Conservation (phyloP, 1,140 invertebrate genomes). For the Drosophila ercepeae region DNA sequence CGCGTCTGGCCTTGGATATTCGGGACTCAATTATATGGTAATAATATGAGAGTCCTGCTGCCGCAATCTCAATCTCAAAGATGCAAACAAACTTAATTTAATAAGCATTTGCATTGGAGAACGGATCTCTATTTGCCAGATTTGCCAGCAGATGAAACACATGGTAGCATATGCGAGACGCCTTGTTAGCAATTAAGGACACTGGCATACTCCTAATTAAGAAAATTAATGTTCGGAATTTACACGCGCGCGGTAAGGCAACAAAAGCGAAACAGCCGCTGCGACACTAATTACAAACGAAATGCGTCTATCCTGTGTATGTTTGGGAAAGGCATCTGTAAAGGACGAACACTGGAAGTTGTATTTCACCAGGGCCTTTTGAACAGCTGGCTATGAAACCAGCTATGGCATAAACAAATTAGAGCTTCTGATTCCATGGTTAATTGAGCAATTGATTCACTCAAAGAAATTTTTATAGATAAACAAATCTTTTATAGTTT, state of each 20-base stretch:
- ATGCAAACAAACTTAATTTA: conserved; percentile 74
- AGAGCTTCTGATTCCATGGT: conserved; percentile 8
- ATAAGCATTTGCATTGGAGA: conserved; percentile 68
- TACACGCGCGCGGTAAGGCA: conserved; percentile 49
- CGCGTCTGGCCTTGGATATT: neutral
- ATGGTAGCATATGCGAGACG: conserved; percentile 67
- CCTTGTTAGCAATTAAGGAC: conserved; percentile 77
- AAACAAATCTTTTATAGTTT: too few species aligned
- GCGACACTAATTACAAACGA: conserved; percentile 80
- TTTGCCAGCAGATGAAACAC: conserved; percentile 35
- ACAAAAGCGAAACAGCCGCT: conserved; percentile 77
- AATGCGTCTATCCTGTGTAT: conserved; percentile 31
- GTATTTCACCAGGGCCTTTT: conserved; percentile 12
- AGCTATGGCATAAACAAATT: conserved; percentile 19
- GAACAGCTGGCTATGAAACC: conserved; percentile 28
- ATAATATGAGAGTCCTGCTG: neutral
- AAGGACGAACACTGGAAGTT: too few species aligned
- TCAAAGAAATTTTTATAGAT: neutral
- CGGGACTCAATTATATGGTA: conserved; percentile 47
- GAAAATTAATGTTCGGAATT: conserved; percentile 78
- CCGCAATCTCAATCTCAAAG: neutral
- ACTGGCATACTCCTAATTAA: conserved; percentile 76
- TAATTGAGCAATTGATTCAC: conserved; percentile 29
- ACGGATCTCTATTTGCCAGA: conserved; percentile 32
- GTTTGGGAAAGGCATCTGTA: too few species aligned